These are phyloP conservation scores for Venusia cambrica DNA, from an alignment of 2,888 invertebrate species.

Conservation along the genomic window DNA sequence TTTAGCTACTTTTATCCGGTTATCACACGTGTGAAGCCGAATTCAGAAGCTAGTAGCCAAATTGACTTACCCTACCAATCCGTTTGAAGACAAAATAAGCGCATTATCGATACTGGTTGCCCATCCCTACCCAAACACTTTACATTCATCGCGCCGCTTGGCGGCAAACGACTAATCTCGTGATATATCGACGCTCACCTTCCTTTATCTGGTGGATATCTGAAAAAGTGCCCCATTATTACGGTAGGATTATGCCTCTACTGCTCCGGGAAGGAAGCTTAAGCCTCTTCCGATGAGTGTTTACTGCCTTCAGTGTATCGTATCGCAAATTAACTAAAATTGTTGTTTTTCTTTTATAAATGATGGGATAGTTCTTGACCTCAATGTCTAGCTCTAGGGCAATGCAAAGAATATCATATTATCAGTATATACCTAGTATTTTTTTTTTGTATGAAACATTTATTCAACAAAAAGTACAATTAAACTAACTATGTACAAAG, in stretches of 20 bases:
- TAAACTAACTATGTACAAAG: no score
- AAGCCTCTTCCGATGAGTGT: conserved; percentile 36
- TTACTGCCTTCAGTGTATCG: conserved; percentile 1
- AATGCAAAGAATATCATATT: no score
- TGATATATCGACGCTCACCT: conserved; percentile 77
- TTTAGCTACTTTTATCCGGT: no score
- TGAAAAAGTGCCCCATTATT: conserved; percentile 72
- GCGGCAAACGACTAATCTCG: conserved; percentile 73
- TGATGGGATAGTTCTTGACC: no score
- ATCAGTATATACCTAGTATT: no score
- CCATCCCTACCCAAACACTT: conserved; percentile 52
- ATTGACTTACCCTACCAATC: no score
- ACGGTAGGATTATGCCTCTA: conserved; percentile 52
- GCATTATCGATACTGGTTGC: conserved; percentile 17
- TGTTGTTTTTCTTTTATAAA: no score
- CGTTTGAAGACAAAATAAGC: neutral
- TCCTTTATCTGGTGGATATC: conserved; percentile 65
- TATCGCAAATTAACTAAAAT: conserved; percentile 4
- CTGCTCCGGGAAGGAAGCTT: conserved; percentile 30
- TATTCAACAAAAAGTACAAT: neutral
- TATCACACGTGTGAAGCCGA: no score
- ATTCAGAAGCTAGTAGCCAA: no score
- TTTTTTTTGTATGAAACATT: neutral
- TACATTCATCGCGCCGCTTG: conserved; percentile 63
- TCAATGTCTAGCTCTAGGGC: no score